Conservation (phyloP, 2,113 vertebrate species). For the Archilochus colubris region DNA sequence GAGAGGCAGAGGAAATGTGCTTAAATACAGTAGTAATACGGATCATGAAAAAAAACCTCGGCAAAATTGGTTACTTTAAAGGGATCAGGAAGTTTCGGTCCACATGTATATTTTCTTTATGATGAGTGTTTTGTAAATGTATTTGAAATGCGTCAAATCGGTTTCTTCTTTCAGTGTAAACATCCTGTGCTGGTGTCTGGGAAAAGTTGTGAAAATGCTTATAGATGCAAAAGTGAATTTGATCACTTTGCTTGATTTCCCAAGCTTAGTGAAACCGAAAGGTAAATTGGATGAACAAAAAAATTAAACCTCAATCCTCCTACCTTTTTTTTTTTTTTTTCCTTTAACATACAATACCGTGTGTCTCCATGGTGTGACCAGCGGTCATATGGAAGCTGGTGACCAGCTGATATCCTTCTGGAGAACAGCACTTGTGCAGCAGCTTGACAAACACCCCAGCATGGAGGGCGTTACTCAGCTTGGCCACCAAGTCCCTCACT, state of each 20-base stretch:
- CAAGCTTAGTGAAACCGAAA: not conserved
- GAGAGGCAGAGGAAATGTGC: not conserved
- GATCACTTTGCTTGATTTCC: not conserved
- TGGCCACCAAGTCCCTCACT: fast-evolving
- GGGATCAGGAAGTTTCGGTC: conserved; percentile 16
- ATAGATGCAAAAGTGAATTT: not conserved
- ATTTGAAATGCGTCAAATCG: conserved; percentile 33
- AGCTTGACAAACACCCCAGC: fast-evolving
- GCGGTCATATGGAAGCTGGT: not conserved
- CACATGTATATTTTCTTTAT: conserved; percentile 34
- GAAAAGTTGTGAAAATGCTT: conserved; percentile 32
- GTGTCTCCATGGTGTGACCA: fast-evolving
- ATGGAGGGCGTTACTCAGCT: not conserved
- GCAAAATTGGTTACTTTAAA: not conserved
- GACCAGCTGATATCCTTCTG: not conserved
- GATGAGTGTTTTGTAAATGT: conserved; percentile 21
- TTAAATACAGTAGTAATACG: not conserved
- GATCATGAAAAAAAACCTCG: not conserved
- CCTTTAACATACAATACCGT: fast-evolving
- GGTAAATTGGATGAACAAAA: not conserved
- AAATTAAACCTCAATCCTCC: not conserved
- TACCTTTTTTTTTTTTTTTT: not conserved
- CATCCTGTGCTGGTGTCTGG: not conserved
- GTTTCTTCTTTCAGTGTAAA: conserved; percentile 18
- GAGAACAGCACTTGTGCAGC: not conserved